Percentiles rank a stretch among this genome's conserved stretches.
Conservation (phyloP, 2,797 vertebrate genomes). For the Sebastes alutus region DNA sequence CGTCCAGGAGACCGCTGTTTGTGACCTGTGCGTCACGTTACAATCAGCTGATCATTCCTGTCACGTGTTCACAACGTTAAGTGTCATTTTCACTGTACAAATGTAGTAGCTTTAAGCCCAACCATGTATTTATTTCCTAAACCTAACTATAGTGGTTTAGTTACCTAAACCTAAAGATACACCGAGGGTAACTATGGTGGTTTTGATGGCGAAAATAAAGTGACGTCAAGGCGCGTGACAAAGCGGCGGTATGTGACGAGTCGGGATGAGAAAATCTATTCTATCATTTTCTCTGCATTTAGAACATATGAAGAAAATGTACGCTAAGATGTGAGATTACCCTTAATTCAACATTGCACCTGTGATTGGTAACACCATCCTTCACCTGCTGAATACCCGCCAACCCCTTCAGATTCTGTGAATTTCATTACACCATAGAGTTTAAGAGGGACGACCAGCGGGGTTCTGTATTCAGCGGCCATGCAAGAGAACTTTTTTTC, state of each 20-base stretch:
- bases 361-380: not conserved
- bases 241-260: no score
- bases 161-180: not conserved
- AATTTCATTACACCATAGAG: not conserved
- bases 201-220: no score
- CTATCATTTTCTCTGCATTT: not conserved
- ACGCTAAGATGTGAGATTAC: not conserved
- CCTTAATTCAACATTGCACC: not conserved
- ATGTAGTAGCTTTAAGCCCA: not conserved
- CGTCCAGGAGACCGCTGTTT: not conserved
- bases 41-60: not conserved
- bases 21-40: not conserved
- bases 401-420: not conserved
- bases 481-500: constrained; percentile 22
- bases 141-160: not conserved
- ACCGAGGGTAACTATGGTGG: not conserved
- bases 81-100: not conserved
- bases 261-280: not conserved
- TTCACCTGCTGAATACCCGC: not conserved
- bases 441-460: not conserved
- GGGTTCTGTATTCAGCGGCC: not conserved
- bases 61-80: not conserved
- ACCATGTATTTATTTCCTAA: not conserved
- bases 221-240: no score
- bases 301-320: not conserved